phyloP scores from a whole-genome alignment of 2,888 invertebrate genomes.

The Sicus ferrugineus region DNA sequence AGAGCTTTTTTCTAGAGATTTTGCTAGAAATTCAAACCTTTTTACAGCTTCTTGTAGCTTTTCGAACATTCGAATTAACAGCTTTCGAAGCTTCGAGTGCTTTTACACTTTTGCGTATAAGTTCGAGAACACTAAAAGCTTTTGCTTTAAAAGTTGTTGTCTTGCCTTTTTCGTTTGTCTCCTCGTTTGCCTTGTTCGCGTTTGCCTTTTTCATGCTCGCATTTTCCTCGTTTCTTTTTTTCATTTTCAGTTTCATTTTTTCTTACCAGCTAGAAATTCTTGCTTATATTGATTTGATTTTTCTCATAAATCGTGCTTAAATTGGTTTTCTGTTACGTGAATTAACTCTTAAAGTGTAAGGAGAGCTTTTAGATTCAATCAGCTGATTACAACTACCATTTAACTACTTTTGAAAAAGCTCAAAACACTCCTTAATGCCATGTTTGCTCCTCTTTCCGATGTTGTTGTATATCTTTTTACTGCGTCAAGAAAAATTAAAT shows the following conservation, averaged over 20 bases:
- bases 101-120: neutral
- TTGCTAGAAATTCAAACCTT: no score
- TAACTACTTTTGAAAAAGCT: conserved; percentile 4
- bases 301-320: neutral
- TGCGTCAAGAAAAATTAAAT: conserved; percentile 23
- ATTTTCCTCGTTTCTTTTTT: neutral
- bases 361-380: conserved; percentile 1
- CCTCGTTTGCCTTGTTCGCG: neutral
- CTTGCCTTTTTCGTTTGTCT: neutral
- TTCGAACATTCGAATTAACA: no score
- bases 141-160: neutral
- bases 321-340: neutral
- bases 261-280: conserved; percentile 21
- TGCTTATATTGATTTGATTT: neutral
- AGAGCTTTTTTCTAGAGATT: no score
- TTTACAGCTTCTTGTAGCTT: no score
- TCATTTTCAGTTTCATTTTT: neutral
- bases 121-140: neutral
- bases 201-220: neutral
- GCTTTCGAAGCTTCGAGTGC: neutral
- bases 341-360: neutral
- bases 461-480: conserved; percentile 10
- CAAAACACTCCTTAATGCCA: conserved; percentile 7
- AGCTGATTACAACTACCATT: conserved; percentile 8
- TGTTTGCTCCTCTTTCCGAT: conserved; percentile 1